Percentiles rank a stretch among this genome's conserved stretches.
Conservation (phyloP, 2,113 vertebrate species). For the Axis porcinus region DNA sequence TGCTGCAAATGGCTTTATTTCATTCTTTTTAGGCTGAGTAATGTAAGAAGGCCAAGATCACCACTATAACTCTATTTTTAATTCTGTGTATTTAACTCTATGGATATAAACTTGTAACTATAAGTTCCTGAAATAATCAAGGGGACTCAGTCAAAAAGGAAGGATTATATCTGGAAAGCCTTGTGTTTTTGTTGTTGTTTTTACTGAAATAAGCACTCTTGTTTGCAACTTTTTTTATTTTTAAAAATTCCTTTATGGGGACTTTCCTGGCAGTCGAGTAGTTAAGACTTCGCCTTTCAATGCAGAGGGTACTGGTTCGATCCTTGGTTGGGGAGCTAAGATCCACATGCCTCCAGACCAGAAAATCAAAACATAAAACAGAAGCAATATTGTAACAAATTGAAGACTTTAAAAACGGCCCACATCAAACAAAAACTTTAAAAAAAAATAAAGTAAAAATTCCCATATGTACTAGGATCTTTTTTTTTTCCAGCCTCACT, state of each 20-base stretch:
- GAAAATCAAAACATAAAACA: not conserved
- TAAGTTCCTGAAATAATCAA: not conserved
- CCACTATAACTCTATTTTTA: not conserved
- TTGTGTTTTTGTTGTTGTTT: not conserved
- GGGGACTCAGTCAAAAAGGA: not conserved
- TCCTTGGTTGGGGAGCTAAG: not conserved
- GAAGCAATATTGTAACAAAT: not conserved
- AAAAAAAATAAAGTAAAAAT: not conserved
- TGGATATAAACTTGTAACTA: not conserved
- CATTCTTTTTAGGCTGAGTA: not conserved
- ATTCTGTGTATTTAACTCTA: not conserved
- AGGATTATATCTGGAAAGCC: not conserved
- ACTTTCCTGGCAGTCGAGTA: not conserved
- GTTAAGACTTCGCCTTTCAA: not conserved
- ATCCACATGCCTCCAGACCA: not conserved
- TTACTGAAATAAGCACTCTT: not conserved
- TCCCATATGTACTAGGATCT: not conserved
- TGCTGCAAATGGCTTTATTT: not conserved
- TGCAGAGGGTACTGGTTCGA: not conserved
- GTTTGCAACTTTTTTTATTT: not conserved
- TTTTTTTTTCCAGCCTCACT: not conserved
- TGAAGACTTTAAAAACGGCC: not conserved
- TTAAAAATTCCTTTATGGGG: not conserved
- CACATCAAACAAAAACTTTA: not conserved
- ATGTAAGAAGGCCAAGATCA: not conserved